Evolutionary conservation across 1,140 invertebrate genomes (phyloP), one percentile per base, ranked within the genome.

Genomic region (Drosophila serrata): DNA sequence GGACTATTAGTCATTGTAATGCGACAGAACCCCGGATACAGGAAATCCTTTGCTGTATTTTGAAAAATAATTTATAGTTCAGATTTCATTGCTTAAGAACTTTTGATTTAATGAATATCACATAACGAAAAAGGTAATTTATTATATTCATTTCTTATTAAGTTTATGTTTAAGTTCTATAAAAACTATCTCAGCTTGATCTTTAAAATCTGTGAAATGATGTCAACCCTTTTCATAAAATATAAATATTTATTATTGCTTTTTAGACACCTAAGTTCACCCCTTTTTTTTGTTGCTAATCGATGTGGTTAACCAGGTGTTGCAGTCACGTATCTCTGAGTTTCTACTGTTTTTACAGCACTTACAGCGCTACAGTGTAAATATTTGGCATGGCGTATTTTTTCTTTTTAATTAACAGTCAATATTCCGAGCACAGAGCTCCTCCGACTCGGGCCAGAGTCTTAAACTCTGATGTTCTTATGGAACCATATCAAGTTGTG

Each of bases 371-470:
- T 59, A 29, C 24, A 64, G n/a, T 19, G 63, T 75, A 33, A 86
- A 85, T 81, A 85, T 81, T 81, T 77, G 74, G 60, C 42, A 35
- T 42, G 64, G 35, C 19, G 39, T 49, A 79, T 67, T 67, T 65
- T 70, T 67, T 67, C 59, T 77, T 64, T 72, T 70, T 72, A 79
- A 86, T 86, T 81, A 81, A 81, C 56, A 86, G 74, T 86, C 78
- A 85, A 85, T 86, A 77, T 59, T 51, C 46, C 42, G 31, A 39
- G 27, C 59, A 42, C 51, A 64, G 17, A 35, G 35, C 45, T 63
- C 15, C n/a, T n/a, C n/a, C 13, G 19, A 6, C 40, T 31, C 4
- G 31, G 27, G 9, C 42, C 31, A 15, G 27, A 31, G 67, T 15
- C 31, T 55, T 13, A 15, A n/a, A 15, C 27, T 29, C 35, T 63